Evolutionary conservation across 2,888 invertebrate genomes (phyloP), one percentile per base, ranked within the genome.

Genomic region (Sesamia inferens): DNA sequence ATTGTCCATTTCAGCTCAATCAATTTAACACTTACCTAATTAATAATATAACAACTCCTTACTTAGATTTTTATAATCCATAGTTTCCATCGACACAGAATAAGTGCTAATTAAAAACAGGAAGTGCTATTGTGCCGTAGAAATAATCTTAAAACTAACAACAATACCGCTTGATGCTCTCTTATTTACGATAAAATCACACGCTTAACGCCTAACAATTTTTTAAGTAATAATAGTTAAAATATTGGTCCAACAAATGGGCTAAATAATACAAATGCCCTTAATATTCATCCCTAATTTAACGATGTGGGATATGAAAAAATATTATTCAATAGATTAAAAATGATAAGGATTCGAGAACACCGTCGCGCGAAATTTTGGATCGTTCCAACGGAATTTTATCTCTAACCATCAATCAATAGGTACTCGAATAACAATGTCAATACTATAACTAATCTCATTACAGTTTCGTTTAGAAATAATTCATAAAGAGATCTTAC

Each of bases 241-340:
- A 96, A 96, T 96, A 96, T 96, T 96, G 96, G 96, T 96, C 96
- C 96, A 96, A 96, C 96, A 96, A 96, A 96, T 96, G 96, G 96
- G 96, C 96, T 96, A 96, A 96, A 96, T 96, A 96, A 96, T 96
- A 96, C 96, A 95, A 95, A 96, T 94, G 96, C 96, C 96, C 96
- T 94, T 94, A 96, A 95, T 96, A 96, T 95, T 95, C 96, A 95
- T 96, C 96, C 96, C 96, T 95, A 95, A 95, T 95, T 95, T 94
- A 96, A 96, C 96, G 95, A 95, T 91, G 93, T 92, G 96, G 96
- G 96, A 96, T 95, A 95, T 96, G 96, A 95, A 96, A 95, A 96
- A 95, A 95, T 96, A 95, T 95, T 95, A 95, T 95, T 95, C 93
- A 96, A 95, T 96, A 95, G 95, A 93, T 95, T 93, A 95, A 96